A percentile compares a stretch with the other conserved stretches of the same genome.
These are phyloP conservation scores for Pachyrhynchus sulphureomaculatus DNA, from an alignment of 1,140 invertebrate species.

Conservation along the genomic window DNA sequence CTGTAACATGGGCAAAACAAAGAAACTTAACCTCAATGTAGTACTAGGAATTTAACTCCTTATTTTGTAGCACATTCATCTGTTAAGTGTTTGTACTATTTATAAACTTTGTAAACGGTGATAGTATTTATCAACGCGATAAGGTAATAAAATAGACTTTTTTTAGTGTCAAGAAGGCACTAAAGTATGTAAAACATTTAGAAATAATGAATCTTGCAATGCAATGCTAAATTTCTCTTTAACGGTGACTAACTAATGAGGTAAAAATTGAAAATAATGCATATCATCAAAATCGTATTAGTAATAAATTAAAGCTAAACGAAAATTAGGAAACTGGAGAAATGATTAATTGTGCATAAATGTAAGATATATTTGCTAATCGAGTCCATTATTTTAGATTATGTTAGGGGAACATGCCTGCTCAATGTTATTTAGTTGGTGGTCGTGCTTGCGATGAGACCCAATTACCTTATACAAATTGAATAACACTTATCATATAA, in stretches of 20 bases:
- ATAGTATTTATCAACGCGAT: conserved; percentile 23
- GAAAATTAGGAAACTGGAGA: too few relatives aligned
- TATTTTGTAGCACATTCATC: conserved; percentile 12
- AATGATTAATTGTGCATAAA: too few relatives aligned
- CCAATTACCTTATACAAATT: too few relatives aligned
- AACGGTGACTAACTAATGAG: conserved; percentile 2
- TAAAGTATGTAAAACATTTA: conserved; percentile 11
- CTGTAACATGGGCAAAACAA: background rate
- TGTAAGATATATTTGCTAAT: too few relatives aligned
- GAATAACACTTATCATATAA: too few relatives aligned
- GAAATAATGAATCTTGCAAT: background rate
- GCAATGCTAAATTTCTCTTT: background rate
- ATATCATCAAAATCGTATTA: too few relatives aligned
- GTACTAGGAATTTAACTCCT: background rate
- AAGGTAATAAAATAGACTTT: conserved; percentile 21
- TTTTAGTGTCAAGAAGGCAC: conserved; percentile 5
- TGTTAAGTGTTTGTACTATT: conserved; percentile 10
- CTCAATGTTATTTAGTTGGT: too few relatives aligned
- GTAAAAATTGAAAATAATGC: too few relatives aligned
- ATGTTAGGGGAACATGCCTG: too few relatives aligned
- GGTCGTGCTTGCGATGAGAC: too few relatives aligned
- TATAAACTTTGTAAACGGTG: conserved; percentile 9
- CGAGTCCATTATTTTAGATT: too few relatives aligned
- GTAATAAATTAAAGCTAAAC: too few relatives aligned
- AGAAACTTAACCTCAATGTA: conserved; percentile 6